Percentiles rank a stretch among this genome's conserved stretches.
Conservation (phyloP, 2,113 vertebrate genomes). For the Tachuris rubrigastra region DNA sequence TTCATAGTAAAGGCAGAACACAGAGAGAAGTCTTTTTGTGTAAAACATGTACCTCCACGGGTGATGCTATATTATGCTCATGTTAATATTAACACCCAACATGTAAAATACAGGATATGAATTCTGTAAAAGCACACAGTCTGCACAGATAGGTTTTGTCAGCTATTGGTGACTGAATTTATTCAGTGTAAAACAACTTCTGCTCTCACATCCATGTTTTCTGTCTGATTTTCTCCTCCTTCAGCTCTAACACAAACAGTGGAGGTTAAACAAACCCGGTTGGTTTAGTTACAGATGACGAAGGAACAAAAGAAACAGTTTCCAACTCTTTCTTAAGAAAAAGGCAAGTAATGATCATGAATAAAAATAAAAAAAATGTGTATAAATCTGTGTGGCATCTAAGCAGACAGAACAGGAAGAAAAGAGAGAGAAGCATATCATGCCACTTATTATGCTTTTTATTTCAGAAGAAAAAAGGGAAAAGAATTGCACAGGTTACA, state of each 20-base stretch:
- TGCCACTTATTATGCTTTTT: neutral
- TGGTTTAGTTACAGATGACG: neutral
- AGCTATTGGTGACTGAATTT: neutral
- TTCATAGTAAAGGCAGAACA: neutral
- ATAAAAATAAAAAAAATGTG: neutral
- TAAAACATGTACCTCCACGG: neutral
- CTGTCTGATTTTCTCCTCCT: neutral
- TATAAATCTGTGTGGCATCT: neutral
- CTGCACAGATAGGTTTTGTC: neutral
- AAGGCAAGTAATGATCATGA: neutral
- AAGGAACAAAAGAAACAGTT: neutral
- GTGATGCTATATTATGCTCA: fast-evolving
- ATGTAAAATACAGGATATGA: neutral
- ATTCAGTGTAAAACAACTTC: neutral
- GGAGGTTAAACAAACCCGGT: neutral
- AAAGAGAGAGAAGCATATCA: neutral
- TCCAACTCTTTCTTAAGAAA: neutral
- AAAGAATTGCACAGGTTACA: neutral
- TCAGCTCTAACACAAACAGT: neutral
- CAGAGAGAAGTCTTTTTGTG: neutral
- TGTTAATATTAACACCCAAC: neutral
- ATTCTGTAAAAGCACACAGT: neutral
- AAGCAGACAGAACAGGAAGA: neutral
- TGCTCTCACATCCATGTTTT: neutral
- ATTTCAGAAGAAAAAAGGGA: neutral